Percentiles rank a stretch among this genome's conserved stretches.
Conservation (phyloP, 1,140 invertebrate genomes). For the Eriosoma lanigerum region DNA sequence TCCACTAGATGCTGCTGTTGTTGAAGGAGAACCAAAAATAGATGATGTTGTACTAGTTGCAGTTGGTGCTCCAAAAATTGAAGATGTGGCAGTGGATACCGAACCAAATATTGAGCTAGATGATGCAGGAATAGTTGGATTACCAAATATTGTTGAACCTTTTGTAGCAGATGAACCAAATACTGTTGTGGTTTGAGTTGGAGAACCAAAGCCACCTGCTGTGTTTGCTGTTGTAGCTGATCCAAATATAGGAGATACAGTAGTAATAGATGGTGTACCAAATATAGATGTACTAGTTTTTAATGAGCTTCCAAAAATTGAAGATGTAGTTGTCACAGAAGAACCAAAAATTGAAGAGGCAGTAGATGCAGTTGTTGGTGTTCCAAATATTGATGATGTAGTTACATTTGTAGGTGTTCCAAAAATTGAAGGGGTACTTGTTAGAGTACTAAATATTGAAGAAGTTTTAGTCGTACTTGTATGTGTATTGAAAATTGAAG, state of each 20-base stretch:
- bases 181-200: conserved; percentile 9
- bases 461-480: not conserved
- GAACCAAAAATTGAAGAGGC: conserved; percentile 23
- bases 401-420: conserved; percentile 4
- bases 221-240: conserved; percentile 21
- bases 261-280: conserved; percentile 17
- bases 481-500: not conserved
- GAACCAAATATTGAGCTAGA: conserved; percentile 27
- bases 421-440: conserved; percentile 1
- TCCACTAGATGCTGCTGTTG: conserved; percentile 40
- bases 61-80: conserved; percentile 24
- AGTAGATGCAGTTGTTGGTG: not conserved
- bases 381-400: conserved; percentile 19
- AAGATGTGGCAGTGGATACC: conserved; percentile 6
- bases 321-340: not conserved
- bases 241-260: conserved; percentile 31
- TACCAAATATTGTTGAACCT: conserved; percentile 25
- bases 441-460: conserved; percentile 2
- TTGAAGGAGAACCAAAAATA: conserved; percentile 45
- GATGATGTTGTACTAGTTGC: conserved; percentile 31
- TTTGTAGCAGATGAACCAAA: conserved; percentile 7
- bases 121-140: not conserved
- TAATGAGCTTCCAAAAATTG: conserved; percentile 23
- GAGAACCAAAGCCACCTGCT: conserved; percentile 12
- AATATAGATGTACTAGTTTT: conserved; percentile 35